Evolutionary conservation across 2,888 invertebrate species (phyloP).

Genomic region (Spicauda simplicius): DNA sequence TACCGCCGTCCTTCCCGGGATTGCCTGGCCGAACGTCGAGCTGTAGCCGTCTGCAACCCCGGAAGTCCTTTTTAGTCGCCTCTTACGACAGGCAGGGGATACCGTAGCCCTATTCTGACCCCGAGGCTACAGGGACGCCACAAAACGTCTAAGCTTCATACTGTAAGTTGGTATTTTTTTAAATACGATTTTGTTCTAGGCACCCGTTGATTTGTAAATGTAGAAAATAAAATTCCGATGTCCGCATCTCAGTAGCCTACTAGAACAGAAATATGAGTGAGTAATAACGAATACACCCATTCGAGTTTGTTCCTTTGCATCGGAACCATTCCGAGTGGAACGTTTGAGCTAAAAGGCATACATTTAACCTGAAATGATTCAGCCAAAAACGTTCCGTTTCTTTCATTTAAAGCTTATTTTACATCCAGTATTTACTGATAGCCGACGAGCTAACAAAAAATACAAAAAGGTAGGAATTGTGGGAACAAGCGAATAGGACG

Average conservation of each 20-base stretch:
- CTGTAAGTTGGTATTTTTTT: too few species aligned
- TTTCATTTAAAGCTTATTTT: constrained; percentile 23
- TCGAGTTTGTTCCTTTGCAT: constrained; percentile 6
- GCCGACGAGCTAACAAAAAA: constrained; percentile 45
- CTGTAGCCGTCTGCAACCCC: too few species aligned
- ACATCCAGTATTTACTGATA: constrained; percentile 30
- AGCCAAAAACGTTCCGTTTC: constrained; percentile 7
- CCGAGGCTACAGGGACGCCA: too few species aligned
- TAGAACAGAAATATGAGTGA: constrained; percentile 9
- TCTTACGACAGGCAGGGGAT: too few species aligned
- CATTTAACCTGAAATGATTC: background rate
- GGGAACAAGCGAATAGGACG: constrained; percentile 78
- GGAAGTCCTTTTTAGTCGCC: too few species aligned
- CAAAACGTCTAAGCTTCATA: too few species aligned
- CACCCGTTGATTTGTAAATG: too few species aligned
- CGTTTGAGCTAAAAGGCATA: constrained; percentile 5
- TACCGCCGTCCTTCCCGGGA: too few species aligned
- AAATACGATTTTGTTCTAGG: too few species aligned
- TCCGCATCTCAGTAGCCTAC: background rate
- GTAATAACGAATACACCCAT: background rate
- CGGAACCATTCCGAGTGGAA: constrained; percentile 13
- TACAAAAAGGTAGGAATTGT: constrained; percentile 61
- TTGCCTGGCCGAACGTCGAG: too few species aligned
- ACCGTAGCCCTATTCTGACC: too few species aligned
- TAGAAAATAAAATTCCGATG: background rate